phyloP scores from a whole-genome alignment of 2,113 vertebrate species.

The Strix uralensis region DNA sequence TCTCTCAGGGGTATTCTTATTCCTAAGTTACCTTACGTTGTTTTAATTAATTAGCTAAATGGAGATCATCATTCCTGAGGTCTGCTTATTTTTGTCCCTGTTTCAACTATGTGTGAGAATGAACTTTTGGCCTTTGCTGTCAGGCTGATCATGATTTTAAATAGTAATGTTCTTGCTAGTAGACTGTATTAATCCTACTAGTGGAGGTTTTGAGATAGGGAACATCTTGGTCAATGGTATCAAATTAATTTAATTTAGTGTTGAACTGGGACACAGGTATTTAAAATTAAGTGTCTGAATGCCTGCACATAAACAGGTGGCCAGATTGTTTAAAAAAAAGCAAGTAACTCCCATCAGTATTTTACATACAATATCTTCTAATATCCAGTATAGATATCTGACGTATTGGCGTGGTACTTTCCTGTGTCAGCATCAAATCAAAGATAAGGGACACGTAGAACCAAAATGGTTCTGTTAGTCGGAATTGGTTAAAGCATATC shows the following conservation, averaged over 20 bases:
- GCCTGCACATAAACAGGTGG: not conserved
- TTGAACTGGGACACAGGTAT: not conserved
- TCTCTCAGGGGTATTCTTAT: conserved; percentile 44
- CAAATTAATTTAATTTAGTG: not conserved
- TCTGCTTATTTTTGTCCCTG: conserved; percentile 56
- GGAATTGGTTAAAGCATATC: not conserved
- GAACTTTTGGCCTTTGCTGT: conserved; percentile 30
- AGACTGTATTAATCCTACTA: not conserved
- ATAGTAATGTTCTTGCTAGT: not conserved
- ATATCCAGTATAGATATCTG: not conserved
- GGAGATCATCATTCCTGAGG: conserved; percentile 46
- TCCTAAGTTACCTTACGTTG: conserved; percentile 48
- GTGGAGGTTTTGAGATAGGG: not conserved
- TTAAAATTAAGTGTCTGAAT: not conserved
- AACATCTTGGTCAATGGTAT: not conserved
- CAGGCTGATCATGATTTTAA: conserved; percentile 33
- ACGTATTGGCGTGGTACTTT: not conserved
- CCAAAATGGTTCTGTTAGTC: not conserved
- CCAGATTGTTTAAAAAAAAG: not conserved
- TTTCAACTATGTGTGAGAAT: conserved; percentile 4
- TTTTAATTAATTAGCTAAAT: conserved; percentile 68
- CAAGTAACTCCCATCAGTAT: not conserved
- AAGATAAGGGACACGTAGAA: not conserved
- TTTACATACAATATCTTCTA: not conserved
- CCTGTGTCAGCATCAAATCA: not conserved